These are phyloP conservation scores for Percopsis transmontana DNA, from an alignment of 2,113 vertebrate genomes.

Conservation along the genomic window DNA sequence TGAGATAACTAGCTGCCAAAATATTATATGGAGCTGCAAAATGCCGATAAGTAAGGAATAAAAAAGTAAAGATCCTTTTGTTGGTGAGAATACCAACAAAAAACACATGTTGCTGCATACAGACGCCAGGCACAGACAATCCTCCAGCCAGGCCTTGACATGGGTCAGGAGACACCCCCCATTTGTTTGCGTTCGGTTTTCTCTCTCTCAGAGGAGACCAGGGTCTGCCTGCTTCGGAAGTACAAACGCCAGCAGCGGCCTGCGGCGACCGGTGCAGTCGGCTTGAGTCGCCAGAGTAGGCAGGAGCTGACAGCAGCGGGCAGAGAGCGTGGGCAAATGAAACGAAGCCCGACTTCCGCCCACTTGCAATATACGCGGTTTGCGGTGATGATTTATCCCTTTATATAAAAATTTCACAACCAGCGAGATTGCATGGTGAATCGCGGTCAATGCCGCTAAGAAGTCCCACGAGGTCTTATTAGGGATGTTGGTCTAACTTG, in stretches of 20 bases:
- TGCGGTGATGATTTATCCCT: constrained; percentile 1
- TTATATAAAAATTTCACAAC: not conserved
- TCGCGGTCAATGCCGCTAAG: not conserved
- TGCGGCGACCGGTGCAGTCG: constrained; percentile 26
- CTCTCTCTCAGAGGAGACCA: constrained; percentile 19
- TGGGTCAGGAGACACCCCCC: not conserved
- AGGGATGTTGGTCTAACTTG: constrained; percentile 8
- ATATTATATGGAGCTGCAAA: too few species aligned
- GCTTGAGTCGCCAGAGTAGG: constrained; percentile 8
- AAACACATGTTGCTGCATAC: not conserved
- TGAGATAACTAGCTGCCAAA: too few species aligned
- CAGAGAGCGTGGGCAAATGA: constrained; percentile 10
- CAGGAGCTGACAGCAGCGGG: constrained; percentile 29
- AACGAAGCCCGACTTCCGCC: constrained; percentile 23
- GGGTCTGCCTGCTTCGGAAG: constrained; percentile 10
- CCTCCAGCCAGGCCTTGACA: not conserved
- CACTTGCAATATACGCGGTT: constrained; percentile 9
- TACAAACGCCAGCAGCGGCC: constrained; percentile 48
- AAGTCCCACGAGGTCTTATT: constrained; percentile 30
- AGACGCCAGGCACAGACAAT: constrained; percentile 3
- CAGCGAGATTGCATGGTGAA: not conserved
- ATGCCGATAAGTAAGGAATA: too few species aligned
- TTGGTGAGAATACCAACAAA: not conserved
- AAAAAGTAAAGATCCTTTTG: too few species aligned
- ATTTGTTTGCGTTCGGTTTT: constrained; percentile 20